phyloP scores from a whole-genome alignment of 2,888 invertebrate species.

The Rhopalosiphum nymphaeae region DNA sequence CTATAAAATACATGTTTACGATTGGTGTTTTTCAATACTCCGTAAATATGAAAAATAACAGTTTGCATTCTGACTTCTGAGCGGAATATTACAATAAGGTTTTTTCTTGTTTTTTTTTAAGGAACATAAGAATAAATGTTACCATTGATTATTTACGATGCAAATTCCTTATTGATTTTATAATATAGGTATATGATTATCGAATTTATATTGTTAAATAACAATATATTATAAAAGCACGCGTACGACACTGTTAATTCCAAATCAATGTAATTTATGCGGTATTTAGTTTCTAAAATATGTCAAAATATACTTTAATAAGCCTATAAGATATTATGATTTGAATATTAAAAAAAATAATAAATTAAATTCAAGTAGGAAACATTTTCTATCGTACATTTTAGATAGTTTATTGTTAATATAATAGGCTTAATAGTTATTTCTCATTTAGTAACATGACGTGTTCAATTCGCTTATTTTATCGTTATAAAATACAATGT shows the following conservation, averaged over 20 bases:
- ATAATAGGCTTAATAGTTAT: background rate
- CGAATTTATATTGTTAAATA: background rate
- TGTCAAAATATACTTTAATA: background rate
- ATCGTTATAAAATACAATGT: background rate
- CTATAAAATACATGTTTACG: background rate
- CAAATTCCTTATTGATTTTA: background rate
- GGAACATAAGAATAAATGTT: background rate
- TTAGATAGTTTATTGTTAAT: background rate
- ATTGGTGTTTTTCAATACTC: background rate
- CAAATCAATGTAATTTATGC: background rate
- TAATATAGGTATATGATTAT: background rate
- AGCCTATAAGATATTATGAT: background rate
- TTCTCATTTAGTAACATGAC: background rate
- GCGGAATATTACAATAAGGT: background rate
- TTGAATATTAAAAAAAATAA: constrained; percentile 14
- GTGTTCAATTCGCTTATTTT: background rate
- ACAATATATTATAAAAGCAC: background rate
- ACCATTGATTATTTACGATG: background rate
- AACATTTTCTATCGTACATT: background rate
- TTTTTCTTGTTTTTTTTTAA: background rate
- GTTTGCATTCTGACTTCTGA: background rate
- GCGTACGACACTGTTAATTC: background rate
- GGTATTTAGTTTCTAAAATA: background rate
- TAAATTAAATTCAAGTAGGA: background rate
- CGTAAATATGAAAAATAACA: background rate